Base-by-base conservation (phyloP, 2,797 vertebrate genomes). In the Kryptolebias ocellatus region DNA sequence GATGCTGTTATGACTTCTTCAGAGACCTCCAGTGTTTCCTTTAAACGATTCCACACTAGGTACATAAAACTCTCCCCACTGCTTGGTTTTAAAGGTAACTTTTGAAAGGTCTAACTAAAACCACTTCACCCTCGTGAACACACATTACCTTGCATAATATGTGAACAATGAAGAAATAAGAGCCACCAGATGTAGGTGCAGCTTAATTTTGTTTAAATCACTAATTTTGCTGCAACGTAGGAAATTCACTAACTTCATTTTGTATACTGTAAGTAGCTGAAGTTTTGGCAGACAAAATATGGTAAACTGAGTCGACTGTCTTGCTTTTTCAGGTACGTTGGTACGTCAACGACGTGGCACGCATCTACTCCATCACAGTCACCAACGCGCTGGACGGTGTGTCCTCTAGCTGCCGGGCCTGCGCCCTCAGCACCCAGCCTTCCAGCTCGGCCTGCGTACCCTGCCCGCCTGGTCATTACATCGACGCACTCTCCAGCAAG, bases 401-500 rank as follows among this genome's bases (percentile, higher is more conserved):
- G 0, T 96, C 97, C 0, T 96, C 96, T 0, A 86, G 84, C 6
- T 99, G 98, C 78, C 93, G 87, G 4, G 93, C 95, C n/a, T 99
- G 98, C 59, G 98, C 97, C 0, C 91, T 98, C 53, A 95, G 95
- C 60, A 88, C 94, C 0, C 91, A 93, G 49, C 91, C 92, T 52
- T 93, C 89, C 0, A 93, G 94, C 73, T 97, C 96, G 0, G 94
- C 95, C 0, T 99, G 98, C 4, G 95, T 99, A 70, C 96, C 97
- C 16, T 99, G 98, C 78, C 96, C 97, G 0, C 82, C 94, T 0
- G 98, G 97, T 18, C 94, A 98, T 89, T 99, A 95, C 92, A 98
- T 99, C 0, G 92, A 98, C 60, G 90, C 95, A 1, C 86, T 86
- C 70, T 96, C 63, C 79, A 98, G 93, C 90, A 94, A 92, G 87